Evolutionary conservation across 2,797 vertebrate genomes (phyloP), one percentile per base, ranked within the genome.

Genomic region (Poeciliopsis turneri): DNA sequence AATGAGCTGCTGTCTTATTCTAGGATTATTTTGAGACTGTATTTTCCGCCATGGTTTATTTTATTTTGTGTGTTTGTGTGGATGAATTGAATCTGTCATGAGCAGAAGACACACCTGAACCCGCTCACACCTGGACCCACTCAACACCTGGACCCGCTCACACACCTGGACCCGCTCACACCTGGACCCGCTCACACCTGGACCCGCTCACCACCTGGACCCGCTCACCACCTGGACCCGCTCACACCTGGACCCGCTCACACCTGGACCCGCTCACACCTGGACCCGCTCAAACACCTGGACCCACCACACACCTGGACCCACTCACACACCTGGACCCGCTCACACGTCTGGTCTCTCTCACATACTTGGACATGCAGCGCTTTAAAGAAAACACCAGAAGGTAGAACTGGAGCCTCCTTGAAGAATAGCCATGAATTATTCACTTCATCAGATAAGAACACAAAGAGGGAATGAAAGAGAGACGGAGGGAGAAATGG

Each of bases 371-470:
- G 45, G 20, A 71, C 83, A 86, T 77, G 43, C 47, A 86, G 88
- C 87, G 89, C 85, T 90, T 87, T 78, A 85, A 88, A 80, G 86
- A 90, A 88, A 87, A 89, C 84, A 86, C 80, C 46, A 53, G 76
- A 78, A 81, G 89, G 84, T 82, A 84, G 86, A 89, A 89, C 89
- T 90, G 92, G 92, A 92, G 84, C 75, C 87, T 91, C 82, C 92
- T 91, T 90, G 85, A 92, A 93, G 87, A 89, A 86, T 78, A 84
- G 78, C 79, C 88, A 93, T 94, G 86, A 94, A 94, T 94, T 87
- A 94, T 94, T 93, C 90, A 94, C 83, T 86, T 76, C 76, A 87
- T 92, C 88, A 88, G 88, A 91, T 85, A 84, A 90, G 83, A 84
- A 86, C 78, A 86, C 30, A 73, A 75, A 85, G 73, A 86, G 72